These are phyloP conservation scores for Psittacula derbiana DNA, from an alignment of 2,797 vertebrate species.

Conservation along the genomic window DNA sequence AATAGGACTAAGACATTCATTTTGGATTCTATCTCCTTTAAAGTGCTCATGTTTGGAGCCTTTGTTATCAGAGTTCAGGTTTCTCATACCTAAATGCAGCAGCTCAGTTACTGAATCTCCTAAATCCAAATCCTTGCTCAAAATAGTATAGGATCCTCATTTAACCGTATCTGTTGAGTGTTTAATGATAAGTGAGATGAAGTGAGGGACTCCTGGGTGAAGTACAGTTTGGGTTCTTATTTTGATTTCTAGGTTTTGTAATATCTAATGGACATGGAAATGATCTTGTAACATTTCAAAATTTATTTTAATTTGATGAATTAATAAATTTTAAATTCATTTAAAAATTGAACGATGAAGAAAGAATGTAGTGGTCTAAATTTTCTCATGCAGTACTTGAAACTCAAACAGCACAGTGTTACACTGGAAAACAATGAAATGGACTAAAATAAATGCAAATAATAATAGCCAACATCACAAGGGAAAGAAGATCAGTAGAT, in stretches of 20 bases:
- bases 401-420: neutral
- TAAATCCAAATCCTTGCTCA: neutral
- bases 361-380: neutral
- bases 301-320: neutral
- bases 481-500: neutral
- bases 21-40: neutral
- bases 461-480: neutral
- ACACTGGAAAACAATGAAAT: neutral
- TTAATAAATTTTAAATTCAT: neutral
- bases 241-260: neutral
- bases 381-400: neutral
- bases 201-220: neutral
- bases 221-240: neutral
- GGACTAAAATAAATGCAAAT: neutral
- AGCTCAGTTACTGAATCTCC: neutral
- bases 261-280: neutral
- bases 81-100: neutral
- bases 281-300: neutral
- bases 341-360: neutral
- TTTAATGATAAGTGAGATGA: neutral
- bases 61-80: neutral
- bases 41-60: neutral
- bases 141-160: neutral
- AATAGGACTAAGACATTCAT: neutral
- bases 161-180: neutral